A percentile compares a stretch with the other conserved stretches of the same genome.
Evolutionary conservation across 1,140 invertebrate genomes (phyloP).

Genomic region (Mamestra configurata): DNA sequence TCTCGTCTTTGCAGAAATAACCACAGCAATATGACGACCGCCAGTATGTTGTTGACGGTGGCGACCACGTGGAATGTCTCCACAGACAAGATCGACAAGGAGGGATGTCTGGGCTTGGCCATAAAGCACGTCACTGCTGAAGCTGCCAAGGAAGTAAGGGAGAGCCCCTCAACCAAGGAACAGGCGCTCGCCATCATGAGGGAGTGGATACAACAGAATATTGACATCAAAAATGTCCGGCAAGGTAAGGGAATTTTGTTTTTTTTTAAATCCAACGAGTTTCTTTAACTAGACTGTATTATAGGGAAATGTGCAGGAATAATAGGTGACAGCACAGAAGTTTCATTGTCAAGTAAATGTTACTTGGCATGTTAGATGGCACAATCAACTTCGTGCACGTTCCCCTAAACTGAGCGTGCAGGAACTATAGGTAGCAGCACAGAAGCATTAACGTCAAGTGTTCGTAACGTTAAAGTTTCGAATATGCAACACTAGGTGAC

Average conservation of each 20-base stretch:
- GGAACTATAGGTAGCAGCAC: too few species aligned
- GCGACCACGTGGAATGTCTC: conserved; percentile 71
- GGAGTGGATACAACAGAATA: conserved; percentile 91
- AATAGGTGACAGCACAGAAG: too few species aligned
- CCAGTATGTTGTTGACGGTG: conserved; percentile 78
- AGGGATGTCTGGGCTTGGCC: conserved; percentile 56
- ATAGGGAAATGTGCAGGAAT: too few species aligned
- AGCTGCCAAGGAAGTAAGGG: conserved; percentile 90
- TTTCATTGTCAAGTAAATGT: too few species aligned
- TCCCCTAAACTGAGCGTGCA: too few species aligned
- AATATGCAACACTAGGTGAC: too few species aligned
- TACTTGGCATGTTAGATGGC: too few species aligned
- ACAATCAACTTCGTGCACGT: too few species aligned
- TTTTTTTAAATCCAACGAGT: too few species aligned
- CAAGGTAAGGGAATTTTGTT: conserved; percentile 80
- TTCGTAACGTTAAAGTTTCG: too few species aligned
- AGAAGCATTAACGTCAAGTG: too few species aligned
- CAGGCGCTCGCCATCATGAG: conserved; percentile 90
- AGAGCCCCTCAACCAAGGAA: conserved; percentile 89
- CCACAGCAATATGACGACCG: conserved; percentile 72
- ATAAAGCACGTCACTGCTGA: conserved; percentile 71
- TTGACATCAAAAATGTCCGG: conserved; percentile 90
- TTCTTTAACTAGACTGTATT: too few species aligned
- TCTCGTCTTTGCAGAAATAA: conserved; percentile 24
- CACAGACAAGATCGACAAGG: conserved; percentile 72